Percentiles rank a stretch among this genome's conserved stretches.
These are phyloP conservation scores for Sternotherus odoratus DNA, from an alignment of 2,797 vertebrate genomes.

Conservation along the genomic window DNA sequence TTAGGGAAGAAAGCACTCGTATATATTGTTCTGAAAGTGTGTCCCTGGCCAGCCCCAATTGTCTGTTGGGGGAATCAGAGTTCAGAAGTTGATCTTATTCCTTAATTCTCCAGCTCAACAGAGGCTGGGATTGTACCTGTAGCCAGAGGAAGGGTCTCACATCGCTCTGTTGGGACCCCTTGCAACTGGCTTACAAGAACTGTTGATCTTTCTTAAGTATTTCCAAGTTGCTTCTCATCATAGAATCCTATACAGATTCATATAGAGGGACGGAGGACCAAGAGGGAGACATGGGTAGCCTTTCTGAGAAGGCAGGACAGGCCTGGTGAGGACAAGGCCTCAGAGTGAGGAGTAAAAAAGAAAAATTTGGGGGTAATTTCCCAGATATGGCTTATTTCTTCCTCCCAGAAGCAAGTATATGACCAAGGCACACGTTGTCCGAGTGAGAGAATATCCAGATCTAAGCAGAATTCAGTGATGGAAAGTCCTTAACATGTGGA, in stretches of 20 bases:
- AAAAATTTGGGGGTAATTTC: background rate
- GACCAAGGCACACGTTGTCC: background rate
- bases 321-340: background rate
- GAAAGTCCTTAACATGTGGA: background rate
- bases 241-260: background rate
- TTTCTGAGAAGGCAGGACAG: background rate
- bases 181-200: background rate
- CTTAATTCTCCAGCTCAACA: conserved; percentile 6
- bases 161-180: background rate
- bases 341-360: background rate
- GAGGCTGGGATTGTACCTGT: background rate
- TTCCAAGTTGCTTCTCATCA: background rate
- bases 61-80: background rate
- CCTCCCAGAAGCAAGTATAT: background rate
- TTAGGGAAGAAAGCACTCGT: background rate
- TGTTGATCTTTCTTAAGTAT: background rate
- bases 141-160: background rate
- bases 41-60: background rate
- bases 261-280: background rate
- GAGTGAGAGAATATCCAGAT: background rate
- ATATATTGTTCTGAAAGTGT: conserved; percentile 22
- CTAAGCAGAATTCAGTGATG: background rate
- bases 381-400: background rate
- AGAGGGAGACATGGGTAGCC: background rate
- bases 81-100: background rate